These are phyloP conservation scores for Tromatobia lineatoria DNA, from an alignment of 2,888 invertebrate genomes.

Conservation along the genomic window DNA sequence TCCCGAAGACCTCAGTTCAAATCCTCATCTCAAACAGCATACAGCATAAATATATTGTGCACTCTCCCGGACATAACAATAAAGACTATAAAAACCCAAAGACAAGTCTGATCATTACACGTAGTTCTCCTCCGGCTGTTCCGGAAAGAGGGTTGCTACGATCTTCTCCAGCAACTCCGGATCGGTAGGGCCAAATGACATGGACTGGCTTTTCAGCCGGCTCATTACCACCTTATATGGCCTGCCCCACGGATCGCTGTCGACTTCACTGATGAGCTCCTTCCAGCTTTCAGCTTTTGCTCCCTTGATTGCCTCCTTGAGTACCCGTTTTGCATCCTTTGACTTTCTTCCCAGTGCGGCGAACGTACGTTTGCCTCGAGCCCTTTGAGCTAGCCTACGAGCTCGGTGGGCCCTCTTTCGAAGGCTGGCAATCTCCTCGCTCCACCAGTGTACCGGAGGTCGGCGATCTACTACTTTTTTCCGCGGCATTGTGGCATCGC, in stretches of 20 bases:
- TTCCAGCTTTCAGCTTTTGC: background rate
- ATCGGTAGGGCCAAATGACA: conserved; percentile 54
- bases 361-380: background rate
- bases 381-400: background rate
- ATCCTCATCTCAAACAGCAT: no score
- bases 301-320: background rate
- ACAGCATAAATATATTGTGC: no score
- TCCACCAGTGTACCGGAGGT: background rate
- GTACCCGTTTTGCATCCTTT: background rate
- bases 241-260: background rate
- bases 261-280: background rate
- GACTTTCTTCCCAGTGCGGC: background rate
- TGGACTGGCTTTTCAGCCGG: conserved; percentile 15
- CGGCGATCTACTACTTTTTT: background rate
- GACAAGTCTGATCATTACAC: no score
- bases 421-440: background rate
- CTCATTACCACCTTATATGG: no score
- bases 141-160: conserved; percentile 57
- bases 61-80: no score
- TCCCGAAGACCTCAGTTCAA: no score
- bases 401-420: background rate
- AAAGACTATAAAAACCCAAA: no score
- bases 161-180: conserved; percentile 64
- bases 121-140: conserved; percentile 21
- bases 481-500: background rate